Evolutionary conservation across 2,113 vertebrate species (phyloP).

Genomic region (Tupaia tana): DNA sequence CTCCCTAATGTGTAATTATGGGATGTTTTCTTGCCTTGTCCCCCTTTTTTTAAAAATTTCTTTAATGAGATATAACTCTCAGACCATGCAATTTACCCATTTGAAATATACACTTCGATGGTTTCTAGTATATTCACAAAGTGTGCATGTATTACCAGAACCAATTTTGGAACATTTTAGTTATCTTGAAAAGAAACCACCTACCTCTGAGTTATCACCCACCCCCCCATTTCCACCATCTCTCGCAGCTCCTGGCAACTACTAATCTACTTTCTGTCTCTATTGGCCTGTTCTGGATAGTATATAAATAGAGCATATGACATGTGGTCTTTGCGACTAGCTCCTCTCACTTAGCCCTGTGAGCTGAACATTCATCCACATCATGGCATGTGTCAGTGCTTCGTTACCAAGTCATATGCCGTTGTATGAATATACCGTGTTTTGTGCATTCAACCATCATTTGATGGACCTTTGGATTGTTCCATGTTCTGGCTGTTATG

Average conservation of each 20-base stretch:
- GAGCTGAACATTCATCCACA: not conserved
- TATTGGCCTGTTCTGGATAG: not conserved
- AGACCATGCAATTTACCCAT: not conserved
- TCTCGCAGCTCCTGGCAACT: not conserved
- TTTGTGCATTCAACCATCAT: not conserved
- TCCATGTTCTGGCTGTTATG: not conserved
- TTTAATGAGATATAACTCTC: not conserved
- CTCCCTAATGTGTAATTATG: not conserved
- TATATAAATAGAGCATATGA: not conserved
- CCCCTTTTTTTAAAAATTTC: not conserved
- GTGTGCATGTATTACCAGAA: not conserved
- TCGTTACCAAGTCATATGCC: not conserved
- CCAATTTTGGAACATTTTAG: conserved; percentile 14
- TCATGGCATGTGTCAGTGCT: not conserved
- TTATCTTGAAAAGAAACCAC: not conserved
- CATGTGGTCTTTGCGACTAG: not conserved
- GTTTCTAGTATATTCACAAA: not conserved
- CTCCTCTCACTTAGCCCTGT: not conserved
- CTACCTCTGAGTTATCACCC: not conserved
- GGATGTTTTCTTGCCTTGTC: not conserved
- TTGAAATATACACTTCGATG: not conserved
- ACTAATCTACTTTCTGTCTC: not conserved
- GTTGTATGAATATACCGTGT: not conserved
- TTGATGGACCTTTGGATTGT: not conserved
- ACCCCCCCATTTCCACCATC: not conserved